Base-by-base conservation (phyloP, 2,888 invertebrate genomes). In the Elmis aenea region DNA sequence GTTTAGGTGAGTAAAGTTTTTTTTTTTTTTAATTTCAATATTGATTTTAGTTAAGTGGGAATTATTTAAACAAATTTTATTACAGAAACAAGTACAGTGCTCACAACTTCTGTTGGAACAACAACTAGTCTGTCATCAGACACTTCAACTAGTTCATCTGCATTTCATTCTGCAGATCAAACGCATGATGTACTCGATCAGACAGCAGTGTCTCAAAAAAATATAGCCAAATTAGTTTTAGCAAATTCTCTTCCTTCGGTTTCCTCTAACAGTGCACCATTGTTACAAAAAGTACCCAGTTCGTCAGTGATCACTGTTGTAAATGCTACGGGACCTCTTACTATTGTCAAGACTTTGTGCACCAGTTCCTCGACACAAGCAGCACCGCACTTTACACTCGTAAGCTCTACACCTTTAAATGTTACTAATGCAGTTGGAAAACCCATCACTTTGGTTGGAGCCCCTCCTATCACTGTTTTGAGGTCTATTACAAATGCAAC, bases 281-380 rank as follows among this genome's bases (percentile, higher is more conserved):
- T 57, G 8, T 33, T 60, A 21, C 60, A 60, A 32, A 60, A 60
- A 44, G 57, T 58, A 13, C 51, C 55, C 14, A 63, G 58, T 31
- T 57, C 61, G 23, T 64, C 67, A 6, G 48, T 67, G 14, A 67
- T 68, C 35, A 68, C 68, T 9, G 66, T 68, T 39, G 51, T 68
- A 25, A 67, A 67, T 39, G 55, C 64, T 5, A 40, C 49, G 26
- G 62, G 62, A 15, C 68, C 68, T 6, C 55, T 67, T 26, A 64
- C 66, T 1, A 64, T 67, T 26, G 61, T 67, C 34, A 67, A 67
- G 48, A 61, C 63, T 14, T 49, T 66, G 15, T 61, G 64, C 43
- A 62, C 64, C 18, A 60, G 62, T 25, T 59, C 63, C 4, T 58
- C 55, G 13, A 58, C 57, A 9, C 50, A 60, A 3, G 57, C 59